Percentiles rank a stretch among this genome's conserved stretches.
phyloP scores from a whole-genome alignment of 2,113 vertebrate species.

The Reinhardtius hippoglossoides region DNA sequence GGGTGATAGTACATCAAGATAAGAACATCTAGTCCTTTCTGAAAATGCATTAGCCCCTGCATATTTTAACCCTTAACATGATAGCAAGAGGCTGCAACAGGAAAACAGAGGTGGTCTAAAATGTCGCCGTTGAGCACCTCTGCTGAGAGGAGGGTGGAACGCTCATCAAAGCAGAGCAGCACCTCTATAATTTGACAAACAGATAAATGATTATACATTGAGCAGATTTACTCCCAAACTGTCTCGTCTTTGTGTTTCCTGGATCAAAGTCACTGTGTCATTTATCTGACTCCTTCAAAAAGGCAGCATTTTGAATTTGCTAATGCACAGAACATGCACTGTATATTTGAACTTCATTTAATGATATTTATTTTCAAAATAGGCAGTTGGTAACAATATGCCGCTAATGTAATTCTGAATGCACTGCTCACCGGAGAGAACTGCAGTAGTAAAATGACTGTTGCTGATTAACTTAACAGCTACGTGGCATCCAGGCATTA shows the following conservation, averaged over 20 bases:
- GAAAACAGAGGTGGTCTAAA: conserved; percentile 44
- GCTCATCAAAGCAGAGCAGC: conserved; percentile 48
- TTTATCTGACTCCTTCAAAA: conserved; percentile 3
- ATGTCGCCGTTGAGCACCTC: conserved; percentile 36
- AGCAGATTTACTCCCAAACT: conserved; percentile 44
- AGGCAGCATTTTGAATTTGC: conserved; percentile 2
- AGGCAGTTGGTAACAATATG: neutral
- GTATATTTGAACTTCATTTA: conserved; percentile 14
- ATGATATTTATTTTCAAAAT: conserved; percentile 52
- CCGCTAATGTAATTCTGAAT: neutral
- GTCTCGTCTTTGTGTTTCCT: conserved; percentile 8
- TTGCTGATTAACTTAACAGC: conserved; percentile 69
- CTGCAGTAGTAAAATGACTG: neutral
- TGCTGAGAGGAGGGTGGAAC: conserved; percentile 40
- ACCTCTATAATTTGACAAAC: conserved; percentile 54
- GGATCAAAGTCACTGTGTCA: neutral
- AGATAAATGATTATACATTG: conserved; percentile 53
- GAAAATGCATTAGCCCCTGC: conserved; percentile 51
- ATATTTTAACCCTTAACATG: conserved; percentile 48
- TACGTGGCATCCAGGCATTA: conserved; percentile 59
- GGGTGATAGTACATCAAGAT: conserved; percentile 31
- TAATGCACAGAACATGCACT: neutral
- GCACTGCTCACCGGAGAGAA: conserved; percentile 43
- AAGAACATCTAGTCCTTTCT: conserved; percentile 49
- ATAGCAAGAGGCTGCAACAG: conserved; percentile 26